phyloP scores from a whole-genome alignment of 35 echinoderm and acorn worm genomes.

The Ophiothrix spiculata region DNA sequence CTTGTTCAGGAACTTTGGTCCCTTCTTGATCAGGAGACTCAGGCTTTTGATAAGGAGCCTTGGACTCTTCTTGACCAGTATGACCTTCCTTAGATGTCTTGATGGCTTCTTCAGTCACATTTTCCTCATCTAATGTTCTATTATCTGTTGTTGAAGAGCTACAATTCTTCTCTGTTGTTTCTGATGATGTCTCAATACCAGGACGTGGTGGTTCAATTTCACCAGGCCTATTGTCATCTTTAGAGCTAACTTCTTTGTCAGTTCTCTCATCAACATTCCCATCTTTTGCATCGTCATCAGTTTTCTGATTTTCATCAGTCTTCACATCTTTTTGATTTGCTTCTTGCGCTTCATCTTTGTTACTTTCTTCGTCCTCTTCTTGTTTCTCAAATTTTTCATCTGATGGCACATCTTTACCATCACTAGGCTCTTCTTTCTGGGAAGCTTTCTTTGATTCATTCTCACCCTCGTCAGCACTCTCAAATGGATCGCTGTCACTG shows the following conservation, averaged over 20 bases:
- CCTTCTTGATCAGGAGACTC: too few relatives aligned
- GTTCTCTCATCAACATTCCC: background rate
- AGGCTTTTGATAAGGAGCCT: too few relatives aligned
- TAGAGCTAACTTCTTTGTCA: background rate
- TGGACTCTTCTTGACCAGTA: too few relatives aligned
- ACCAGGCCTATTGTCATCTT: too few relatives aligned
- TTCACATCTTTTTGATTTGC: background rate
- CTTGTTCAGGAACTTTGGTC: constrained; percentile 14
- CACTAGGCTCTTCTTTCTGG: background rate
- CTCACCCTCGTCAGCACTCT: constrained; percentile 35
- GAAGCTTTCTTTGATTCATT: background rate
- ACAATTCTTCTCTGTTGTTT: too few relatives aligned
- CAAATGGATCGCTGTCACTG: constrained; percentile 33
- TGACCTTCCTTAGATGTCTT: too few relatives aligned
- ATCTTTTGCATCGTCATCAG: constrained; percentile 1
- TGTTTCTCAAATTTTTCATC: background rate
- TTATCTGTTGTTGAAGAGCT: too few relatives aligned
- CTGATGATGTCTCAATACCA: too few relatives aligned
- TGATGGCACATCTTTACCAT: background rate
- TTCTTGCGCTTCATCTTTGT: background rate
- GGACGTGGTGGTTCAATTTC: too few relatives aligned
- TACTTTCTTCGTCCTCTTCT: background rate
- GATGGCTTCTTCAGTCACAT: too few relatives aligned
- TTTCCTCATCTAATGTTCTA: too few relatives aligned
- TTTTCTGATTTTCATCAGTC: background rate